These are phyloP conservation scores for Trigoniulus corallinus DNA, from an alignment of 1,140 invertebrate species.

Conservation along the genomic window DNA sequence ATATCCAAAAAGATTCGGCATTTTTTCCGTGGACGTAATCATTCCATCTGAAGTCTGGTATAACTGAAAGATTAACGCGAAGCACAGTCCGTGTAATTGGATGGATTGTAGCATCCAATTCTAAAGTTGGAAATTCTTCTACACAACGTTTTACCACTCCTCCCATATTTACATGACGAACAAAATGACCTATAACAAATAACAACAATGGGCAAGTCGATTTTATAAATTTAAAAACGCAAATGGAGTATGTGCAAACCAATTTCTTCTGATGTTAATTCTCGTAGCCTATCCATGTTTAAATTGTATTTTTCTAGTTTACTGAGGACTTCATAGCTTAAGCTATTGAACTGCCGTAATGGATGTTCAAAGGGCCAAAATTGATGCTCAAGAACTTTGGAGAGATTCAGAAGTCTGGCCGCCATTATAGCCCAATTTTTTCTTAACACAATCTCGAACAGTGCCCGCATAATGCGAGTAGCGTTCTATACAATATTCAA, in stretches of 20 bases:
- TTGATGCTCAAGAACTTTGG: constrained; percentile 77
- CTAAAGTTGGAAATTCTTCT: constrained; percentile 62
- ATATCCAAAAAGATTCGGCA: constrained; percentile 88
- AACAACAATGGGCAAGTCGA: not conserved
- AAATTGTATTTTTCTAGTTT: constrained; percentile 65
- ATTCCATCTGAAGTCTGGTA: constrained; percentile 77
- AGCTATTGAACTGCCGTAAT: constrained; percentile 63
- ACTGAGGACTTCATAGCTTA: constrained; percentile 57
- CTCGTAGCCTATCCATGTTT: constrained; percentile 54
- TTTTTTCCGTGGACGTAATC: constrained; percentile 72
- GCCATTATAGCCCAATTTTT: constrained; percentile 81
- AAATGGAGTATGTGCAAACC: constrained; percentile 29
- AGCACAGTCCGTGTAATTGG: constrained; percentile 90
- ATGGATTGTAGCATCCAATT: constrained; percentile 68
- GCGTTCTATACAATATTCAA: constrained; percentile 49
- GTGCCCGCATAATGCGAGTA: constrained; percentile 66
- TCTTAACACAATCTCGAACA: constrained; percentile 85
- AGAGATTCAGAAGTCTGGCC: constrained; percentile 51
- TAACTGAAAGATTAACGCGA: constrained; percentile 64
- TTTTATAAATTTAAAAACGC: not conserved
- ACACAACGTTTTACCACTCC: constrained; percentile 64
- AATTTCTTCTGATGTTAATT: constrained; percentile 74
- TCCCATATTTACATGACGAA: constrained; percentile 61
- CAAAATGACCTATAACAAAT: constrained; percentile 39
- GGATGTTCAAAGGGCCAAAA: constrained; percentile 78